These are phyloP conservation scores for Alloscopus bannaensis DNA, from an alignment of 2,888 invertebrate species.

Conservation along the genomic window DNA sequence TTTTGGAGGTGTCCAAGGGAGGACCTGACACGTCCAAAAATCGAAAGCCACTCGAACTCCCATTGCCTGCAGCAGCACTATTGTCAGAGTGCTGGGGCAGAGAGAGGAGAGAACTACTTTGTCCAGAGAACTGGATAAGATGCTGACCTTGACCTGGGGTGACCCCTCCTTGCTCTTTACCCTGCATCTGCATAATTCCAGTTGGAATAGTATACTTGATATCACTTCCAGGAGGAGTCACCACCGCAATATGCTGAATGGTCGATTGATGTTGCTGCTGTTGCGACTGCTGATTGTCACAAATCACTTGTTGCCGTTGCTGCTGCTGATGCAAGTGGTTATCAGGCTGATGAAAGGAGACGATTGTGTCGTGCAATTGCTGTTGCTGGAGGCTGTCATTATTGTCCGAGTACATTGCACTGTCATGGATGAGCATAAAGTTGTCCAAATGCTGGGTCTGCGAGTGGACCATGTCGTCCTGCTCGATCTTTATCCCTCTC, in stretches of 20 bases:
- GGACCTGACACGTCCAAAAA: slow-evolving; percentile 34
- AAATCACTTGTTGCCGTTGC: slow-evolving; percentile 58
- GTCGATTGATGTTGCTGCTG: slow-evolving; percentile 47
- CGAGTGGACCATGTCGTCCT: slow-evolving; percentile 58
- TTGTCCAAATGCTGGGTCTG: slow-evolving; percentile 50
- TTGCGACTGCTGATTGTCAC: slow-evolving; percentile 54
- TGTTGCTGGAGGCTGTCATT: slow-evolving; percentile 50
- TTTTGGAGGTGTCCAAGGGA: slow-evolving; percentile 23
- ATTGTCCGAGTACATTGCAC: slow-evolving; percentile 55
- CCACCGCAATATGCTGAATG: slow-evolving; percentile 59
- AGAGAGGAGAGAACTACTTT: slow-evolving; percentile 23
- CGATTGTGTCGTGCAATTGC: slow-evolving; percentile 45
- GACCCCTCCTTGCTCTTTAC: slow-evolving; percentile 57
- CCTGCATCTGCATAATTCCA: slow-evolving; percentile 61
- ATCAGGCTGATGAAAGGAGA: slow-evolving; percentile 51
- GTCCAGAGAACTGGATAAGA: slow-evolving; percentile 60
- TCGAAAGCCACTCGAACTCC: slow-evolving; percentile 30
- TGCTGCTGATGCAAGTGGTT: slow-evolving; percentile 56
- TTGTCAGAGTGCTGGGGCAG: slow-evolving; percentile 14
- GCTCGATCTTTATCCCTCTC: slow-evolving; percentile 52
- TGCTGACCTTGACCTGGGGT: slow-evolving; percentile 55
- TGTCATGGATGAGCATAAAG: slow-evolving; percentile 55
- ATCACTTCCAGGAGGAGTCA: slow-evolving; percentile 64
- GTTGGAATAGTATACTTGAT: slow-evolving; percentile 64
- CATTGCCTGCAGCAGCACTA: slow-evolving; percentile 13